Evolutionary conservation across 2,797 vertebrate species (phyloP).

Genomic region (Sitta carolinensis): DNA sequence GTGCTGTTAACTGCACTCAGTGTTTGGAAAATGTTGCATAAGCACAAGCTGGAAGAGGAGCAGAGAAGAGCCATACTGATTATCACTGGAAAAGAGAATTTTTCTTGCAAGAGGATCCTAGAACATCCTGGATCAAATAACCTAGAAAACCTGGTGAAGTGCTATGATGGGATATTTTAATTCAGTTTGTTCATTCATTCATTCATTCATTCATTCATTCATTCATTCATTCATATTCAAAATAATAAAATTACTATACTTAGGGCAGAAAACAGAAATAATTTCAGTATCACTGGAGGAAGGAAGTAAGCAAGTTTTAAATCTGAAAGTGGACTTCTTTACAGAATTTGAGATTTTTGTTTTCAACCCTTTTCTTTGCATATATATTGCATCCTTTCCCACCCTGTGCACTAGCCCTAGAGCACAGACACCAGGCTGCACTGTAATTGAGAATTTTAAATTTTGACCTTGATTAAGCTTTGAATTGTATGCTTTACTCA

Average conservation of each 20-base stretch:
- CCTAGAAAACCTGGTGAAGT: not conserved
- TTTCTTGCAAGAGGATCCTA: not conserved
- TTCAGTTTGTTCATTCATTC: not conserved
- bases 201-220: not conserved
- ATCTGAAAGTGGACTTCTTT: not conserved
- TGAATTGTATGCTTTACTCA: not conserved
- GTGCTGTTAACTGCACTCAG: not conserved
- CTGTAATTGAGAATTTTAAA: slow-evolving; percentile 17
- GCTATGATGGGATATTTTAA: not conserved
- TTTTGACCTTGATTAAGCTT: slow-evolving; percentile 17
- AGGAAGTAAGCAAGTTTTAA: not conserved
- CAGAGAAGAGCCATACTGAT: not conserved
- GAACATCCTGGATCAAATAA: not conserved
- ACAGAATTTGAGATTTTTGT: not conserved
- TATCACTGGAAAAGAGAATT: not conserved
- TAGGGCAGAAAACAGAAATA: not conserved
- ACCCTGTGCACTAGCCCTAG: rapidly evolving
- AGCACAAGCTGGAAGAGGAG: not conserved
- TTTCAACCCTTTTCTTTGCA: not conserved
- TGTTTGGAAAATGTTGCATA: not conserved
- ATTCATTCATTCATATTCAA: not conserved
- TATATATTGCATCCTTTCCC: too few relatives aligned
- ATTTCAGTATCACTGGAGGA: not conserved
- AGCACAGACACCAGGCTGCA: not conserved
- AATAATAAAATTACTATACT: not conserved